Conservation (phyloP, 2,797 vertebrate species). For the Aulostomus chinensis region DNA sequence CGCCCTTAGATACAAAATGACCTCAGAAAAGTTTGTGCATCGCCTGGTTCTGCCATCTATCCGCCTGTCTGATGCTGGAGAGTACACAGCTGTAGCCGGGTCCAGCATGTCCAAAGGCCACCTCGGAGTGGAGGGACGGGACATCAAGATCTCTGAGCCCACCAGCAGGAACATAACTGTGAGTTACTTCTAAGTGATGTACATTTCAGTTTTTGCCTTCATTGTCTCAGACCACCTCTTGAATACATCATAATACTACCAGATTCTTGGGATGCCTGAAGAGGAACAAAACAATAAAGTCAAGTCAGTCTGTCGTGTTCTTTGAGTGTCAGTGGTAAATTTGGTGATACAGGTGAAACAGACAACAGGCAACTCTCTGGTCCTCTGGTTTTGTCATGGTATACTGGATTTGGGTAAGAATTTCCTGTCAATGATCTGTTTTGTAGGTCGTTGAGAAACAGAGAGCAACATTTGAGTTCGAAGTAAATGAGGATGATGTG, state of each 20-base stretch:
- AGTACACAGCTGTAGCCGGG: slow-evolving; percentile 93
- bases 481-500: slow-evolving; percentile 91
- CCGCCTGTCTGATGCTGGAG: slow-evolving; percentile 89
- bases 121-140: slow-evolving; percentile 61
- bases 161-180: slow-evolving; percentile 44
- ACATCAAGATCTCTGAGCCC: slow-evolving; percentile 66
- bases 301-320: too few species aligned
- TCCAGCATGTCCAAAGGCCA: slow-evolving; percentile 87
- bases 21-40: slow-evolving; percentile 88
- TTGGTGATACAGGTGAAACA: too few species aligned
- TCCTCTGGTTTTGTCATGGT: too few species aligned
- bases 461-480: slow-evolving; percentile 83
- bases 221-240: too few species aligned
- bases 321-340: too few species aligned
- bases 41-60: slow-evolving; percentile 90
- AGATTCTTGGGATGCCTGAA: too few species aligned
- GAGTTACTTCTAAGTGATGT: slow-evolving; percentile 20
- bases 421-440: too few species aligned
- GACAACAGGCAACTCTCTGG: too few species aligned
- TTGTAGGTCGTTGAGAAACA: slow-evolving; percentile 72
- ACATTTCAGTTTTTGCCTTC: not conserved
- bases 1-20: slow-evolving; percentile 90
- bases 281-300: too few species aligned
- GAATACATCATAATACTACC: too few species aligned
- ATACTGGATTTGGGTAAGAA: not conserved